Base-by-base conservation (phyloP, 1,140 invertebrate genomes). In the Brachionus plicatilis region DNA sequence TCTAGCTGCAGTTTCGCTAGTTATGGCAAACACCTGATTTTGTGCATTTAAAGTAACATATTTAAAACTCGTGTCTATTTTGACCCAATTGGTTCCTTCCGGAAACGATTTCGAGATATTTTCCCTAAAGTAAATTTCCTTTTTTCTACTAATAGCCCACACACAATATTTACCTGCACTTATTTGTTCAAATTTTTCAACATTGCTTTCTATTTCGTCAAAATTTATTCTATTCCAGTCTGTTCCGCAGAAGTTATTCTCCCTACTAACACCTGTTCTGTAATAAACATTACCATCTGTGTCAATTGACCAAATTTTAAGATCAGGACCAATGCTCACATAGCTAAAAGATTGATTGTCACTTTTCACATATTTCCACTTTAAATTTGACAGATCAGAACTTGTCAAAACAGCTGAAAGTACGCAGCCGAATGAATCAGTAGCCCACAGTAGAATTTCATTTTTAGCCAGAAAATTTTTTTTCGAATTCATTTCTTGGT, bases 121-220 rank as follows among this genome's bases (percentile, higher is more conserved):
- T 20, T 82, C 29, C 33, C 79, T 60, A 43, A 82, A 43, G n/a
- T 82, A 82, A 9, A 82, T 24, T 43, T 82, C 79, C 9, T 82
- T 65, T 47, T 20, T 82, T 41, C 60, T 45, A 33, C 79, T 82
- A 14, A 82, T 65, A 2, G 27, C 53, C 79, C 79, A 82, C 8
- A 82, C 79, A 82, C 37, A 45, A 60, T 82, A 43, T 43, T 65
- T 65, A 3, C 79, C 79, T n/a, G 47, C 79, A 82, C 79, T 82
- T 3, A 82, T 17, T 43, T 47, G 37, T 37, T 65, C 43, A 29
- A 82, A 82, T 65, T 82, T 82, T 20, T 27, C 24, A 29, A 43
- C 33, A 17, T 41, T 20, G 24, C 14, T 68, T 17, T 65, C 50
- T 24, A 41, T 43, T 37, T 65, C 76, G 20, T 80, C 33, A 33